Conservation (phyloP, 2,113 vertebrate species). For the Tenebrosternarchus preto region DNA sequence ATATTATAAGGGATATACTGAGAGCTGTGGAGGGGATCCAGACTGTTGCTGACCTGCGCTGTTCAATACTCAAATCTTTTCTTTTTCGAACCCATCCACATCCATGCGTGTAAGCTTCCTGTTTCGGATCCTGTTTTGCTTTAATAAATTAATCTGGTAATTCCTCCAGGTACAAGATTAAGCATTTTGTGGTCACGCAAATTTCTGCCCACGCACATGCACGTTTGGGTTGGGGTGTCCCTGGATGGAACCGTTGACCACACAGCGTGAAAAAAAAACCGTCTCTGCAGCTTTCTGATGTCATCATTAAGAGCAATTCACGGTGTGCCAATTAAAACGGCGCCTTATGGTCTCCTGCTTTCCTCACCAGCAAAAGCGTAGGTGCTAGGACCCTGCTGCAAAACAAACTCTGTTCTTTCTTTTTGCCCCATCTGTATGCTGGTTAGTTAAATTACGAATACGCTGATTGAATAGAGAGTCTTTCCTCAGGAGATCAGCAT, state of each 20-base stretch:
- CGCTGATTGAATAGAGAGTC: background rate
- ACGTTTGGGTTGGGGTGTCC: too few relatives aligned
- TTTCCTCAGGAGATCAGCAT: too few relatives aligned
- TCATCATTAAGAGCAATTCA: constrained; percentile 12
- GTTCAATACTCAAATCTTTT: background rate
- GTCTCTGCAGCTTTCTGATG: constrained; percentile 10
- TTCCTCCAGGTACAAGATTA: too few relatives aligned
- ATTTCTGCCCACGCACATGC: too few relatives aligned
- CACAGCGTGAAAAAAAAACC: background rate
- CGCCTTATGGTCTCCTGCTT: constrained; percentile 51
- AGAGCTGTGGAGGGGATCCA: too few relatives aligned
- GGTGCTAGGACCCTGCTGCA: constrained; percentile 53
- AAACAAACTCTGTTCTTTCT: constrained; percentile 38
- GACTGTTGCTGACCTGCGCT: background rate
- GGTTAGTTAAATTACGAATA: background rate
- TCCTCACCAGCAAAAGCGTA: constrained; percentile 44
- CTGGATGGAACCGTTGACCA: too few relatives aligned
- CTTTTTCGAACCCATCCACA: background rate
- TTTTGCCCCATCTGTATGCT: constrained; percentile 13
- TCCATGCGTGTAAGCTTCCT: background rate
- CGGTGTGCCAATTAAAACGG: constrained; percentile 26
- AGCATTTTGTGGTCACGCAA: too few relatives aligned
- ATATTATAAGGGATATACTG: background rate
- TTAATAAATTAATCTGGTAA: background rate
- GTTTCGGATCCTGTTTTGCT: background rate